These are phyloP conservation scores for Xenus cinereus DNA, from an alignment of 2,113 vertebrate species.

Conservation along the genomic window DNA sequence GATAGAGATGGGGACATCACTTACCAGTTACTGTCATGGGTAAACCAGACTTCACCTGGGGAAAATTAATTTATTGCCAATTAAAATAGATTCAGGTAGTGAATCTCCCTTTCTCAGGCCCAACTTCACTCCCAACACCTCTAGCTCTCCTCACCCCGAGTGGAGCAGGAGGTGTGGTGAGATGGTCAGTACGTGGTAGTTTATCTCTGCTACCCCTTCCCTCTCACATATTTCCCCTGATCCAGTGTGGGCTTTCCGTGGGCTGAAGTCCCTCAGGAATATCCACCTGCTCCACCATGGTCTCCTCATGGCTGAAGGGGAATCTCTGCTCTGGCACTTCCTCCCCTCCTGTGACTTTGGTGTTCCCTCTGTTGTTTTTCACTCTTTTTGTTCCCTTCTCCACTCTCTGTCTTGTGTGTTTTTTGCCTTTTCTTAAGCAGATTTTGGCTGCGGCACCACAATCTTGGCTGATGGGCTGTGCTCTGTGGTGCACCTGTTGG, in stretches of 20 bases:
- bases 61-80: background rate
- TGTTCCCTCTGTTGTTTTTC: background rate
- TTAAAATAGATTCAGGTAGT: background rate
- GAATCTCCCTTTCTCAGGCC: background rate
- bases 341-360: background rate
- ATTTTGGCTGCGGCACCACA: background rate
- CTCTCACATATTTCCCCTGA: background rate
- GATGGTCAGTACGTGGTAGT: background rate
- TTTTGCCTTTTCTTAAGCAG: background rate
- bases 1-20: background rate
- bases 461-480: background rate
- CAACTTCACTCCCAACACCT: background rate
- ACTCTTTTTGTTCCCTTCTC: background rate
- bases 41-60: background rate
- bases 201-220: background rate
- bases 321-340: background rate
- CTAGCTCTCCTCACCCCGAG: rapidly evolving
- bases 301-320: background rate
- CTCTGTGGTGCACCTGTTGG: background rate
- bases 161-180: background rate
- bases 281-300: background rate
- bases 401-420: background rate
- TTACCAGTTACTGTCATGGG: background rate
- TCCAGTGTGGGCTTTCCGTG: background rate
- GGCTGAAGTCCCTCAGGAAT: background rate